Evolutionary conservation across 1,140 invertebrate species (phyloP).

Genomic region (Drosophila nannoptera): DNA sequence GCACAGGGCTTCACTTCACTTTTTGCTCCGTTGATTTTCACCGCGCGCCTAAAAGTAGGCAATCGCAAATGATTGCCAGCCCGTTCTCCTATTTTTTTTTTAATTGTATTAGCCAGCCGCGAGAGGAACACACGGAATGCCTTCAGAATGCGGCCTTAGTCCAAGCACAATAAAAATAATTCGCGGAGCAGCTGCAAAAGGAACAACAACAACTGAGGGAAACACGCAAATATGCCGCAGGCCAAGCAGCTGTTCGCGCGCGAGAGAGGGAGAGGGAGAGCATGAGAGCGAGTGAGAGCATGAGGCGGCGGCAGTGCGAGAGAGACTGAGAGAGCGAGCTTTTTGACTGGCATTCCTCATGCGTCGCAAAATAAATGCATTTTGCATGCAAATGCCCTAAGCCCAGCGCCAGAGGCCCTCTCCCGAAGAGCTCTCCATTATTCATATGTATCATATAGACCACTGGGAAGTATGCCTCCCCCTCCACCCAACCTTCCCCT

Average conservation of each 20-base stretch:
- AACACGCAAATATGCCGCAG: slow-evolving; percentile 44
- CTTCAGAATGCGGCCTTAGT: slow-evolving; percentile 8
- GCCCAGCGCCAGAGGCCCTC: no score
- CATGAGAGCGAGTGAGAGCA: slow-evolving; percentile 10
- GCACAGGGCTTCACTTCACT: slow-evolving; percentile 19
- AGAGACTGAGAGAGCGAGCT: slow-evolving; percentile 31
- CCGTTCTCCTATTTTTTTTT: not conserved
- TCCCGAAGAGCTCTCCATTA: no score
- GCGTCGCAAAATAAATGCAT: not conserved
- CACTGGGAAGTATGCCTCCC: no score
- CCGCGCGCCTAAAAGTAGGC: slow-evolving; percentile 32
- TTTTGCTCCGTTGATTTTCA: not conserved
- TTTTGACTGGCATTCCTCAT: slow-evolving; percentile 23
- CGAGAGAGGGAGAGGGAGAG: slow-evolving; percentile 21
- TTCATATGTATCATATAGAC: no score
- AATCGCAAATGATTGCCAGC: slow-evolving; percentile 2
- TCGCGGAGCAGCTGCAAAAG: slow-evolving; percentile 28
- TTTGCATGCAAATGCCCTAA: slow-evolving; percentile 7
- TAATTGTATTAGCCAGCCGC: not conserved
- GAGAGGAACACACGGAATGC: not conserved
- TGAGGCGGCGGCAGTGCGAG: not conserved
- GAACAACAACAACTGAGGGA: slow-evolving; percentile 9
- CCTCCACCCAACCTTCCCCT: no score
- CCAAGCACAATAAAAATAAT: slow-evolving; percentile 19
- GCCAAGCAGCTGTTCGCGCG: slow-evolving; percentile 52